phyloP scores from a whole-genome alignment of 1,140 invertebrate species.

The Rhagoletis zephyria region DNA sequence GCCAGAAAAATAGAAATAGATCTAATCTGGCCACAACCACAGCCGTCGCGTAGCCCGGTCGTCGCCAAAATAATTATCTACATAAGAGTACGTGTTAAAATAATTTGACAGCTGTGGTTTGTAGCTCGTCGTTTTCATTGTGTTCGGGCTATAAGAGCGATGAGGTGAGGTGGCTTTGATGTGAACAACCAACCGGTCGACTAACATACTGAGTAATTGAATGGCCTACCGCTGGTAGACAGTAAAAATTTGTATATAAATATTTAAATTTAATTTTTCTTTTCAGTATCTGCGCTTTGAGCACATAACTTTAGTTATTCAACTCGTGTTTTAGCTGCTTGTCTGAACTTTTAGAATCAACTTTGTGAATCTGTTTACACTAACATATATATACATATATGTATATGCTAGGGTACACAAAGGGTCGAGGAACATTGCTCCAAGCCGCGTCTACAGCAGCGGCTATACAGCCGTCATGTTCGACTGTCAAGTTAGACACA shows the following conservation, averaged over 20 bases:
- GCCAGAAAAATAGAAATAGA: no score
- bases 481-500: conserved; percentile 45
- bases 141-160: no score
- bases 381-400: neutral
- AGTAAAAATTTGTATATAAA: neutral
- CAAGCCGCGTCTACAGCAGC: neutral
- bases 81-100: no score
- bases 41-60: no score
- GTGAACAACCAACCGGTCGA: neutral
- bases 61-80: no score
- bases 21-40: no score
- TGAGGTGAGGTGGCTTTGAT: neutral
- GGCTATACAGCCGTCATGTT: conserved; percentile 39
- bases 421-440: neutral
- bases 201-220: no score
- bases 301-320: neutral
- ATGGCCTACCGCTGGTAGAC: neutral
- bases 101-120: no score
- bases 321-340: neutral
- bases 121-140: no score
- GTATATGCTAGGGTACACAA: neutral
- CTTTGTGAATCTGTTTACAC: neutral
- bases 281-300: neutral
- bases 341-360: conserved; percentile 2
- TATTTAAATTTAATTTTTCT: neutral